Evolutionary conservation across 2,797 vertebrate species (phyloP).

Genomic region (Oceanodroma leucorhoa): DNA sequence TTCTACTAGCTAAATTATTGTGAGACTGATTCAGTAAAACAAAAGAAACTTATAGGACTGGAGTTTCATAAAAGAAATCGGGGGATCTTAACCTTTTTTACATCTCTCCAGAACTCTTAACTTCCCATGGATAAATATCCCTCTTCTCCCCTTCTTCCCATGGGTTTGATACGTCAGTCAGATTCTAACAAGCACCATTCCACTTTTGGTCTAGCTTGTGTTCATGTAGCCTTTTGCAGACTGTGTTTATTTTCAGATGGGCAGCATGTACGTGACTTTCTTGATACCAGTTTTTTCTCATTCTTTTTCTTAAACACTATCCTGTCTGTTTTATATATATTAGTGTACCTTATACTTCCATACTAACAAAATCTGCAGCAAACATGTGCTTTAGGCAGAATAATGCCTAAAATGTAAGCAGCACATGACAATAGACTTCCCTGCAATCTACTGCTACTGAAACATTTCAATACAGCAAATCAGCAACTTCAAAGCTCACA

Average conservation of each 20-base stretch:
- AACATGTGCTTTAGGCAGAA: neutral
- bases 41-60: neutral
- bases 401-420: neutral
- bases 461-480: neutral
- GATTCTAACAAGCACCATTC: neutral
- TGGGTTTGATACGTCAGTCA: neutral
- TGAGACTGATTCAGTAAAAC: neutral
- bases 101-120: neutral
- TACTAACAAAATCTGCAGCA: neutral
- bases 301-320: neutral
- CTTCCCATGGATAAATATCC: neutral
- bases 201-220: neutral
- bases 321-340: neutral
- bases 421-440: neutral
- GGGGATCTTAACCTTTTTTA: neutral
- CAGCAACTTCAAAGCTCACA: neutral
- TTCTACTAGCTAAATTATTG: neutral
- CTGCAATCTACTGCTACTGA: neutral
- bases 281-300: neutral
- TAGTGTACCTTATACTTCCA: neutral
- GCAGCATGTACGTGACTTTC: neutral
- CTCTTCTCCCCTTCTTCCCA: neutral
- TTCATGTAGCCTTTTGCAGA: neutral
- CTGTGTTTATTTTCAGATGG: neutral
- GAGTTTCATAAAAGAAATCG: neutral